phyloP scores from a whole-genome alignment of 2,797 vertebrate species.

The Leucoraja ocellata region DNA sequence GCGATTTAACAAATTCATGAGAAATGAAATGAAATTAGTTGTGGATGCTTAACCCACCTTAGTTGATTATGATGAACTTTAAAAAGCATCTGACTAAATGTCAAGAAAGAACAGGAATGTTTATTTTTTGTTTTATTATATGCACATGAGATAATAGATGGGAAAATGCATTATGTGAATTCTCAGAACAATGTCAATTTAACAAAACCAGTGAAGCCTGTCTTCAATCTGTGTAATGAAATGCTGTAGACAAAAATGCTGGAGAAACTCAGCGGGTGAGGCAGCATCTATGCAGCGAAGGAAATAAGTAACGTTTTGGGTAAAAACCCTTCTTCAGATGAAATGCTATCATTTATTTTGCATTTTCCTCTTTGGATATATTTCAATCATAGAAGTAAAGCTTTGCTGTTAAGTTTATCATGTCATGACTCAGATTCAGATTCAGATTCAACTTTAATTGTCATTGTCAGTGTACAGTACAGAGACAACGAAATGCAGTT shows the following conservation, averaged over 20 bases:
- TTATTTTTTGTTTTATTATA: not conserved
- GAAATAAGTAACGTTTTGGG: no score
- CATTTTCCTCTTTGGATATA: not conserved
- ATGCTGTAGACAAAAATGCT: no score
- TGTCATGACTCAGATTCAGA: not conserved
- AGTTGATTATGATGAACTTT: not conserved
- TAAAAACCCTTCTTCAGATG: not conserved
- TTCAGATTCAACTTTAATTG: no score
- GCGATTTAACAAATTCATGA: not conserved
- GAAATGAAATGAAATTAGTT: not conserved
- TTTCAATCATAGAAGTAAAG: not conserved
- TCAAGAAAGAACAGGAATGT: not conserved
- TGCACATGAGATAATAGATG: not conserved
- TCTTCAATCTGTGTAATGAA: not conserved
- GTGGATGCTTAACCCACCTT: not conserved
- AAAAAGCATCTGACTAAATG: not conserved
- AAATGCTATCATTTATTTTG: not conserved
- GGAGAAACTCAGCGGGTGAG: no score
- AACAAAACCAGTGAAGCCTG: not conserved
- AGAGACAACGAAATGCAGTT: no score
- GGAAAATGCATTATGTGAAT: not conserved
- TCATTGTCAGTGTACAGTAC: no score
- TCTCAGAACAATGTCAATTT: not conserved
- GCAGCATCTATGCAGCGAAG: no score
- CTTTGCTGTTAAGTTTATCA: not conserved